phyloP scores from a whole-genome alignment of 2,888 invertebrate genomes.

The Agrotis exclamationis region DNA sequence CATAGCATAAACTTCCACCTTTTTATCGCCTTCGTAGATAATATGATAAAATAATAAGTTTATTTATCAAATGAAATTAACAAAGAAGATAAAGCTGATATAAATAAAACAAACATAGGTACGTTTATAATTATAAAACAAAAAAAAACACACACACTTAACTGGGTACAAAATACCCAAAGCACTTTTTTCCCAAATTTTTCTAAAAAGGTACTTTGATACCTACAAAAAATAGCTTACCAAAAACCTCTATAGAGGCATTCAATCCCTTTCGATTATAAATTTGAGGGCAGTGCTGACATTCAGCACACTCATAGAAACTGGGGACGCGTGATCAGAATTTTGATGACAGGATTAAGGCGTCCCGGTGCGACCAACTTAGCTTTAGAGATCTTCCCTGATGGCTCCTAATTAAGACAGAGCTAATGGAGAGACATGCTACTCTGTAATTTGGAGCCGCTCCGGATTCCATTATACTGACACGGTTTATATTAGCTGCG shows the following conservation, averaged over 20 bases:
- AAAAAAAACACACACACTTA: background rate
- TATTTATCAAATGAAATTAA: too few relatives aligned
- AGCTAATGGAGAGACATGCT: conserved; percentile 82
- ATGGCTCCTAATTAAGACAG: conserved; percentile 83
- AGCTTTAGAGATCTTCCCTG: conserved; percentile 79
- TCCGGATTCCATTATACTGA: conserved; percentile 67
- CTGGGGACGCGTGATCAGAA: conserved; percentile 84
- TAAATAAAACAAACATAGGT: too few relatives aligned
- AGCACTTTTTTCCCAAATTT: background rate
- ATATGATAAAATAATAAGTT: too few relatives aligned
- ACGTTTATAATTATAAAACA: too few relatives aligned
- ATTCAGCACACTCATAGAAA: conserved; percentile 84
- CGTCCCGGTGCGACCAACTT: conserved; percentile 78
- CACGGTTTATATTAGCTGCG: conserved; percentile 61
- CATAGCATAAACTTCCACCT: too few relatives aligned
- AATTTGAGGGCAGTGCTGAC: conserved; percentile 82
- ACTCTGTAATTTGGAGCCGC: conserved; percentile 69
- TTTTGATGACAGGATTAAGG: conserved; percentile 83
- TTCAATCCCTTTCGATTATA: conserved; percentile 74
- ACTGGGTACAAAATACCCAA: too few relatives aligned
- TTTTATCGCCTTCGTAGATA: too few relatives aligned
- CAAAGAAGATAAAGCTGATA: too few relatives aligned
- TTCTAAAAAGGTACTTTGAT: background rate
- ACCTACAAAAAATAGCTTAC: conserved; percentile 36
- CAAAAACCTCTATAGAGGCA: conserved; percentile 54